These are phyloP conservation scores for Dynastes maya DNA, from an alignment of 2,888 invertebrate genomes.

Conservation along the genomic window DNA sequence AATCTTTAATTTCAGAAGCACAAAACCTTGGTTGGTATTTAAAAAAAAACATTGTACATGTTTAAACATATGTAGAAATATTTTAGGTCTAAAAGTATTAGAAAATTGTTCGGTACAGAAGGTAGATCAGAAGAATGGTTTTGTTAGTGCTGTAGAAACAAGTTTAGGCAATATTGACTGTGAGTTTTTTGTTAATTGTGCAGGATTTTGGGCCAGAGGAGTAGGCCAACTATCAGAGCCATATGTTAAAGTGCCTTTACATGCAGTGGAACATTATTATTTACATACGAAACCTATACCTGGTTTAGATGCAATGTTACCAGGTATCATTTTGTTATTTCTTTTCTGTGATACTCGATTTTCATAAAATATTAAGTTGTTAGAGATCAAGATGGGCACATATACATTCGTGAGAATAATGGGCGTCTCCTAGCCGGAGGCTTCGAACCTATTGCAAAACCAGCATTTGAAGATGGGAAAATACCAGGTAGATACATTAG, in stretches of 20 bases:
- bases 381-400: conserved; percentile 89
- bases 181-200: conserved; percentile 95
- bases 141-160: conserved; percentile 85
- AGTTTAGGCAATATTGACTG: conserved; percentile 84
- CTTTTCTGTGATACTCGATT: background rate
- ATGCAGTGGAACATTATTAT: conserved; percentile 95
- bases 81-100: conserved; percentile 82
- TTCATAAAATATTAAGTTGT: conserved; percentile 74
- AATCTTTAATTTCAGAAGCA: conserved; percentile 81
- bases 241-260: conserved; percentile 89
- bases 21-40: conserved; percentile 74
- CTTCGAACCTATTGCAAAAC: conserved; percentile 92
- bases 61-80: background rate
- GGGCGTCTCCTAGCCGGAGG: conserved; percentile 92
- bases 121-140: conserved; percentile 78
- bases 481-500: conserved; percentile 72
- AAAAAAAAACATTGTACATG: conserved; percentile 14
- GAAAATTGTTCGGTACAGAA: conserved; percentile 85
- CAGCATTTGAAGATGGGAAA: conserved; percentile 86
- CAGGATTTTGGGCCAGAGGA: conserved; percentile 95
- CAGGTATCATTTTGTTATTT: conserved; percentile 73
- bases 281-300: conserved; percentile 88
- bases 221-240: conserved; percentile 90
- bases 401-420: conserved; percentile 89
- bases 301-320: conserved; percentile 85